A percentile compares a stretch with the other conserved stretches of the same genome.
phyloP scores from a whole-genome alignment of 2,113 vertebrate species.

The Pitta sordida region DNA sequence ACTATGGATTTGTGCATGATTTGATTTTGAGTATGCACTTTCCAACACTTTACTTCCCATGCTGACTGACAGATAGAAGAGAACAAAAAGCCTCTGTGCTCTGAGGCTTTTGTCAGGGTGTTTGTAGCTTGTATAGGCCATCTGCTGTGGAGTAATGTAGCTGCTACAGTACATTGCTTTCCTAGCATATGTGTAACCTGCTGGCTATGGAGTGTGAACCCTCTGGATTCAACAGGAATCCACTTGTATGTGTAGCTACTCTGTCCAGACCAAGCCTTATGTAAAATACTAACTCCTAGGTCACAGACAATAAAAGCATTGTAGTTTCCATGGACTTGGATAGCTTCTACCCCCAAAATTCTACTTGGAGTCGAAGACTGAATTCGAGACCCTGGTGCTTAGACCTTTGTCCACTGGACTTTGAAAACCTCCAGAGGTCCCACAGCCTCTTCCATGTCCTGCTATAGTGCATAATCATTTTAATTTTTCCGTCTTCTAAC shows the following conservation, averaged over 20 bases:
- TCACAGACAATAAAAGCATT: not conserved
- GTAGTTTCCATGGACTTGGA: not conserved
- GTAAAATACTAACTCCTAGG: not conserved
- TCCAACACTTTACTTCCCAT: not conserved
- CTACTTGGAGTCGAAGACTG: not conserved
- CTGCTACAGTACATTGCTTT: not conserved
- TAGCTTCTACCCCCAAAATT: not conserved
- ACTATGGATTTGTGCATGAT: not conserved
- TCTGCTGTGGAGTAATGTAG: not conserved
- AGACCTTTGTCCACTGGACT: not conserved
- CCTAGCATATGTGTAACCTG: not conserved
- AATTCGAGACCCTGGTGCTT: not conserved
- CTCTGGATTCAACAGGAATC: not conserved
- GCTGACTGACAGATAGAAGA: not conserved
- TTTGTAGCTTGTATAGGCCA: not conserved
- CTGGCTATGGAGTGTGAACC: not conserved
- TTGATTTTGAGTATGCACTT: not conserved
- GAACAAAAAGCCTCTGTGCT: not conserved
- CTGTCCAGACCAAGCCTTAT: not conserved
- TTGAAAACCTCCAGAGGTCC: not conserved
- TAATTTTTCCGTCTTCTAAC: not conserved
- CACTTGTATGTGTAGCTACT: not conserved
- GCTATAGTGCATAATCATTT: not conserved
- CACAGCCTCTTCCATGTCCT: not conserved
- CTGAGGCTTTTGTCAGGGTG: not conserved